phyloP scores from a whole-genome alignment of 2,797 vertebrate genomes.

The Etheostoma nigrum region DNA sequence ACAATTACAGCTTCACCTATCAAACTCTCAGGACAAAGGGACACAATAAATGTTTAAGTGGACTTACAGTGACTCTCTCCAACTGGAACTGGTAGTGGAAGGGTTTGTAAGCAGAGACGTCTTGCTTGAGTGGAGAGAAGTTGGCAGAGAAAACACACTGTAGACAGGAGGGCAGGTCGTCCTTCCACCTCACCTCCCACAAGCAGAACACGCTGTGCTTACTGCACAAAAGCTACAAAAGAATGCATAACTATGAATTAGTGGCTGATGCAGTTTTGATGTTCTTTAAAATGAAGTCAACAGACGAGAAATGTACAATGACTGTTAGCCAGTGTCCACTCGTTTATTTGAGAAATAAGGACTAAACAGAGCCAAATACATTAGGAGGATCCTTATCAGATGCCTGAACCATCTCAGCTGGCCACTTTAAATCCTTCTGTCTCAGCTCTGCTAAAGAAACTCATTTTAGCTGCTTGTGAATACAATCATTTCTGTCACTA shows the following conservation, averaged over 20 bases:
- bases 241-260: conserved; percentile 8
- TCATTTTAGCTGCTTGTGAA: not conserved
- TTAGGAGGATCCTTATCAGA: too few relatives aligned
- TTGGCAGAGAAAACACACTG: conserved; percentile 90
- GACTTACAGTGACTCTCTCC: conserved; percentile 90
- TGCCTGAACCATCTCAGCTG: too few relatives aligned
- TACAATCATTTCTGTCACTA: not conserved
- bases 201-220: conserved; percentile 93
- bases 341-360: too few relatives aligned
- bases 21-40: not conserved
- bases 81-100: conserved; percentile 93
- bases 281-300: not conserved
- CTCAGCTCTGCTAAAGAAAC: not conserved
- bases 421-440: too few relatives aligned
- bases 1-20: not conserved
- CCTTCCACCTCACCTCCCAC: conserved; percentile 93
- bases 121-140: conserved; percentile 87
- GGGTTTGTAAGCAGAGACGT: conserved; percentile 87
- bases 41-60: not conserved
- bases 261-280: not conserved
- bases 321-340: not conserved
- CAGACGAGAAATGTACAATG: not conserved
- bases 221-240: conserved; percentile 88
- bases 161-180: conserved; percentile 87
- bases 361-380: too few relatives aligned